phyloP scores from a whole-genome alignment of 2,797 vertebrate genomes.

The Acridotheres tristis region DNA sequence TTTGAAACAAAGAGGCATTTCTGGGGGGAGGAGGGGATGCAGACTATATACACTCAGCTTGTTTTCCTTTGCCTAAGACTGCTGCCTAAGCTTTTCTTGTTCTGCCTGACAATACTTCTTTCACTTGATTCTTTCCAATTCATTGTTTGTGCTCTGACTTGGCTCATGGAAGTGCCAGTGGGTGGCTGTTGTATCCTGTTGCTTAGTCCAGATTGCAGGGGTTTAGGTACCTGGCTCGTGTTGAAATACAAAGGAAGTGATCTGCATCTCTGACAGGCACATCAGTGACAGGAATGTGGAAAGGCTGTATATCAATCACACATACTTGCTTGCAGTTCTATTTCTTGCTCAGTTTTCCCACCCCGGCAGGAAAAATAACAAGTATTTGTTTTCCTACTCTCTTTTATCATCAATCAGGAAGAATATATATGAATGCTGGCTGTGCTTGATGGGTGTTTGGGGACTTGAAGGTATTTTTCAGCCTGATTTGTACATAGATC shows the following conservation, averaged over 20 bases:
- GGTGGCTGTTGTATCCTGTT: conserved; percentile 13
- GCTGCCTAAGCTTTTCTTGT: conserved; percentile 41
- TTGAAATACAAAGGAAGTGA: neutral
- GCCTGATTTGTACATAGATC: neutral
- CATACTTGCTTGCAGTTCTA: neutral
- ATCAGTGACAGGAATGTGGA: neutral
- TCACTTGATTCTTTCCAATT: conserved; percentile 38
- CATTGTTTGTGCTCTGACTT: conserved; percentile 39
- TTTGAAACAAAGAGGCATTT: conserved; percentile 31
- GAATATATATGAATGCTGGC: neutral
- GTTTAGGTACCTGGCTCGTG: neutral
- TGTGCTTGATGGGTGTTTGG: neutral
- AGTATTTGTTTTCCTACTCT: neutral
- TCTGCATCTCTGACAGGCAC: neutral
- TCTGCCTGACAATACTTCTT: conserved; percentile 39
- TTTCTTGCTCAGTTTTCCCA: neutral
- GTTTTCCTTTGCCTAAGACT: conserved; percentile 41
- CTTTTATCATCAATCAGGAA: neutral
- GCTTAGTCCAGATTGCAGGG: neutral
- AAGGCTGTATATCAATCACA: neutral
- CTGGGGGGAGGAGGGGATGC: conserved; percentile 2
- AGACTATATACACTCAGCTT: conserved; percentile 28
- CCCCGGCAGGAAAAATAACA: neutral
- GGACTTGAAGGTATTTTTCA: conserved; percentile 5
- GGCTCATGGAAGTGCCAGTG: neutral